A percentile compares a stretch with the other conserved stretches of the same genome.
phyloP scores from a whole-genome alignment of 2,113 vertebrate genomes.

The Pelusios castaneus region DNA sequence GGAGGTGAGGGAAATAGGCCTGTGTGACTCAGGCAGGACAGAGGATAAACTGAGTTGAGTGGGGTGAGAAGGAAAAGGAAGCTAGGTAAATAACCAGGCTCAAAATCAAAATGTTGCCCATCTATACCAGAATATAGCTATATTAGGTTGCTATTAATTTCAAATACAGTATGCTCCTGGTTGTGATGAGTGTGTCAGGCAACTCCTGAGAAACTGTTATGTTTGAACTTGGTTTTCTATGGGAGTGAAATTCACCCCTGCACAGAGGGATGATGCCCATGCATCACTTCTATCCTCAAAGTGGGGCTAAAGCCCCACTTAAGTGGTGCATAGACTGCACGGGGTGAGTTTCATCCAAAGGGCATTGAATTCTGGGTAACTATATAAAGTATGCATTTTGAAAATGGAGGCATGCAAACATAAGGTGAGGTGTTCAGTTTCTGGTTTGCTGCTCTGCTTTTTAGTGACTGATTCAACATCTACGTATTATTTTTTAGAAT shows the following conservation, averaged over 20 bases:
- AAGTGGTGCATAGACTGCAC: not conserved
- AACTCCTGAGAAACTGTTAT: accelerated
- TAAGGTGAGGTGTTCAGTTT: not conserved
- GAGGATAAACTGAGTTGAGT: accelerated
- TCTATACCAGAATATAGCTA: not conserved
- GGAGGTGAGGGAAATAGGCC: slow-evolving; percentile 45
- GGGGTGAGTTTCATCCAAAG: not conserved
- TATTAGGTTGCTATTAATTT: not conserved
- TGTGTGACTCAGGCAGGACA: slow-evolving; percentile 56
- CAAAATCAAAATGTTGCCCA: not conserved
- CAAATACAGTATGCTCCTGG: not conserved
- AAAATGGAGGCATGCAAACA: not conserved
- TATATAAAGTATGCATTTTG: not conserved
- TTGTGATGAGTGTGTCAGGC: not conserved
- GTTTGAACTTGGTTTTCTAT: not conserved
- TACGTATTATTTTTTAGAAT: not conserved
- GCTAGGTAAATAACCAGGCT: not conserved
- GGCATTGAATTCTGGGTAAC: not conserved
- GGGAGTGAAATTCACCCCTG: accelerated
- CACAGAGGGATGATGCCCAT: not conserved
- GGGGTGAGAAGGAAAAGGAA: not conserved
- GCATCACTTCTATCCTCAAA: not conserved
- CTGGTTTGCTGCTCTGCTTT: not conserved
- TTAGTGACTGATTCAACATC: not conserved
- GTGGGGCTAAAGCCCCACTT: not conserved